A percentile compares a stretch with the other conserved stretches of the same genome.
Evolutionary conservation across 2,888 invertebrate genomes (phyloP).

Genomic region (Drosophila subquinaria): DNA sequence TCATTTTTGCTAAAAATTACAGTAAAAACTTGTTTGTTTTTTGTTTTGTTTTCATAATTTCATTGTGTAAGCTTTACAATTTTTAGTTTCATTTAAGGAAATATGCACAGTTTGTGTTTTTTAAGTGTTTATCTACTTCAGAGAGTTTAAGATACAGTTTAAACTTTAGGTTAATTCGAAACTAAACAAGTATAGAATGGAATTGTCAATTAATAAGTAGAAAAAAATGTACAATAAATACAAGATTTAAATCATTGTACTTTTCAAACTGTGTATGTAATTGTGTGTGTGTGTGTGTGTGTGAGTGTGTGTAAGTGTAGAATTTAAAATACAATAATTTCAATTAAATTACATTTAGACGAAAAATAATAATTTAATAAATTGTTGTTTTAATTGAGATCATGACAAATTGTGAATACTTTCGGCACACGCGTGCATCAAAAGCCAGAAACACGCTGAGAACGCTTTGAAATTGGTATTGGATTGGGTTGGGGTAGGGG

Average conservation of each 20-base stretch:
- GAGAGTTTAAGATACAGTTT: conserved; percentile 17
- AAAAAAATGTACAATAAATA: conserved; percentile 38
- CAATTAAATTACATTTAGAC: conserved; percentile 72
- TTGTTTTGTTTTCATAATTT: conserved; percentile 42
- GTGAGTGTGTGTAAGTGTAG: conserved; percentile 9
- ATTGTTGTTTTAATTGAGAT: conserved; percentile 70
- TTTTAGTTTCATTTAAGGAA: conserved; percentile 67
- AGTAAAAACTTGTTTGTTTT: conserved; percentile 37
- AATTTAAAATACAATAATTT: conserved; percentile 64
- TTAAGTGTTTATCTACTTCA: conserved; percentile 22
- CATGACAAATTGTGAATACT: conserved; percentile 76
- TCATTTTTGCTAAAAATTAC: conserved; percentile 46
- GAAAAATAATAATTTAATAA: conserved; percentile 59
- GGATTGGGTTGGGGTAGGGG: conserved; percentile 5
- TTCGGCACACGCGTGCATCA: conserved; percentile 70
- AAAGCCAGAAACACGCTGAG: conserved; percentile 70
- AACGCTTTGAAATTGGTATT: conserved; percentile 70
- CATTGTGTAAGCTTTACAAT: conserved; percentile 55
- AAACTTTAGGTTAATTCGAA: conserved; percentile 14
- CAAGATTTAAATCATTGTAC: conserved; percentile 23
- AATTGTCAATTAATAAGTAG: conserved; percentile 18
- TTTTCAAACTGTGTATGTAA: conserved; percentile 11
- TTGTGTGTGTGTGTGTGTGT: conserved; percentile 1
- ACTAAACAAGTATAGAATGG: neutral
- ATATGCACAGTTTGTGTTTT: conserved; percentile 72